Conservation (phyloP, 2,797 vertebrate genomes). For the Echeneis naucrates region DNA sequence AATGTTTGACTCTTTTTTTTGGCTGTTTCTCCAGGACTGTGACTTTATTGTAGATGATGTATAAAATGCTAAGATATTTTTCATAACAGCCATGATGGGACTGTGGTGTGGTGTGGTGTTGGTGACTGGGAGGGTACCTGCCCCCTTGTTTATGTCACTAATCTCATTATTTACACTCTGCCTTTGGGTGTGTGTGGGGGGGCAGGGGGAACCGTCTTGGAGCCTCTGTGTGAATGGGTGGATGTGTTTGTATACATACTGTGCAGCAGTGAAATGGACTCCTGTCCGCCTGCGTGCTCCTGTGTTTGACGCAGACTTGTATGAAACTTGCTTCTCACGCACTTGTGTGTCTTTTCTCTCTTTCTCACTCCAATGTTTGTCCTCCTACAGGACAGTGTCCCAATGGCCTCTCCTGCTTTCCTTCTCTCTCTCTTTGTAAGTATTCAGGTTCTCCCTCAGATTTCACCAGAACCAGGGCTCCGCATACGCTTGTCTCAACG, state of each 20-base stretch:
- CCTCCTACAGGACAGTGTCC: conserved; percentile 99
- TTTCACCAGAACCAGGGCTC: conserved; percentile 70
- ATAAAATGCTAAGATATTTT: not conserved
- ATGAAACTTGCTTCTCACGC: conserved; percentile 74
- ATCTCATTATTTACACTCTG: conserved; percentile 2
- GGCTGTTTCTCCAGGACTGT: not conserved
- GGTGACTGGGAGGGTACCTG: not conserved
- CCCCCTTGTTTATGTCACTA: not conserved
- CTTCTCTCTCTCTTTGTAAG: conserved; percentile 99
- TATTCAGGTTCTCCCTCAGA: conserved; percentile 89
- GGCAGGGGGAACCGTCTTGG: not conserved
- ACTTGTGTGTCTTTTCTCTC: conserved; percentile 74
- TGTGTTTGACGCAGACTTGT: conserved; percentile 57
- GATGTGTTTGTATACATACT: conserved; percentile 10
- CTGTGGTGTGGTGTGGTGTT: conserved; percentile 1
- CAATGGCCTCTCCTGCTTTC: conserved; percentile 99
- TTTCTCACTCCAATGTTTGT: conserved; percentile 92
- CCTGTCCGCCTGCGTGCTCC: conserved; percentile 9
- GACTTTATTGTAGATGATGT: not conserved
- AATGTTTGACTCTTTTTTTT: not conserved
- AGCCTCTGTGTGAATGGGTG: not conserved
- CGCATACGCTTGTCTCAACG: conserved; percentile 47
- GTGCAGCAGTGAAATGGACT: not conserved
- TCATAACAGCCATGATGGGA: not conserved
- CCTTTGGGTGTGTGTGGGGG: not conserved